These are phyloP conservation scores for Hypocryptadius cinnamomeus DNA, from an alignment of 2,113 vertebrate species.

Conservation along the genomic window DNA sequence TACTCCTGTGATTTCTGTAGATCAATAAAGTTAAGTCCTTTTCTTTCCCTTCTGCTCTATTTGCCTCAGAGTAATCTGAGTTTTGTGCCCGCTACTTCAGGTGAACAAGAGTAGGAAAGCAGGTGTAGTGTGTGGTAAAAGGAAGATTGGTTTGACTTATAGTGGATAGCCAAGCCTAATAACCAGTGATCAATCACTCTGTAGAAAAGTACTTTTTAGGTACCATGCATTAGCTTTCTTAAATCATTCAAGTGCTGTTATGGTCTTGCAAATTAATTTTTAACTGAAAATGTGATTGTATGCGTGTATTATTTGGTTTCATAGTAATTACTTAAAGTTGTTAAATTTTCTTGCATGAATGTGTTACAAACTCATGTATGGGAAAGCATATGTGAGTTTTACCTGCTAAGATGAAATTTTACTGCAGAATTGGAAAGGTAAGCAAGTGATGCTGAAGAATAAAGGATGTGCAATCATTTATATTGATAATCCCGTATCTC, in stretches of 20 bases:
- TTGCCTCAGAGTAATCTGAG: not conserved
- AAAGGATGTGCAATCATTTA: not conserved
- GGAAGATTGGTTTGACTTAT: not conserved
- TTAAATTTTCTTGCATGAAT: not conserved
- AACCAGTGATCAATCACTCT: not conserved
- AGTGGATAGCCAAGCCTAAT: not conserved
- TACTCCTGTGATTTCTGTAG: not conserved
- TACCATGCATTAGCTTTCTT: not conserved
- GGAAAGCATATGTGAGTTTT: not conserved
- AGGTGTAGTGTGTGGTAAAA: not conserved
- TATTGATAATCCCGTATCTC: not conserved
- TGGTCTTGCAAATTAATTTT: not conserved
- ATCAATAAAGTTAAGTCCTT: not conserved
- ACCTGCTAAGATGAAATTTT: not conserved
- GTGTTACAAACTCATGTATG: not conserved
- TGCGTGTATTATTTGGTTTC: not conserved
- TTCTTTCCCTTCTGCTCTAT: not conserved
- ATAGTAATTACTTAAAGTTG: not conserved
- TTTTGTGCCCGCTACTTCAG: not conserved
- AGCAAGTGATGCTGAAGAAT: not conserved
- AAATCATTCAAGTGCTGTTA: not conserved
- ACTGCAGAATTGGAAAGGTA: not conserved
- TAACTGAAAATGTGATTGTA: not conserved
- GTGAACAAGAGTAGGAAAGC: not conserved
- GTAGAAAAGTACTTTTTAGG: not conserved